phyloP scores from a whole-genome alignment of 2,113 vertebrate genomes.

The Tenrec ecaudatus region DNA sequence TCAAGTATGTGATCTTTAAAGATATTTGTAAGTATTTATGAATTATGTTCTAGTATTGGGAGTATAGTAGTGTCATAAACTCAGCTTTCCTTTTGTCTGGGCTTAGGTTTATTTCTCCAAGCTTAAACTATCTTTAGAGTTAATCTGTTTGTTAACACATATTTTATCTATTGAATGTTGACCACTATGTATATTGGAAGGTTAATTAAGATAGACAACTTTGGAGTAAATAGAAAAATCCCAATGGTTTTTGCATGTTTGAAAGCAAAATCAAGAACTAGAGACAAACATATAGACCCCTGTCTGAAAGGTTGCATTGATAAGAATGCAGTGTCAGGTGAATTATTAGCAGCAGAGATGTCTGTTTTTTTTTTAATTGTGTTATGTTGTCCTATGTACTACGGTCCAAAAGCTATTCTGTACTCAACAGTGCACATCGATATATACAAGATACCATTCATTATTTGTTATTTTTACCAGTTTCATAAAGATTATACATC shows the following conservation, averaged over 20 bases:
- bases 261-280: conserved; percentile 30
- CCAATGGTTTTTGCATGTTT: not conserved
- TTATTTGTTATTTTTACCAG: not conserved
- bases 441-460: not conserved
- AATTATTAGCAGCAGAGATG: not conserved
- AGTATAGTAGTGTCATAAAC: not conserved
- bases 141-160: not conserved
- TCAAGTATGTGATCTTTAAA: not conserved
- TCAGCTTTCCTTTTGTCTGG: not conserved
- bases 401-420: not conserved
- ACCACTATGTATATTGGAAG: not conserved
- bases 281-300: not conserved
- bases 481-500: not conserved
- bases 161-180: conserved; percentile 28
- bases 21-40: not conserved
- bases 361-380: not conserved
- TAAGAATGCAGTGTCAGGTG: not conserved
- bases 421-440: not conserved
- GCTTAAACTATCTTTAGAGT: not conserved
- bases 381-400: not conserved
- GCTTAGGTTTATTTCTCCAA: not conserved
- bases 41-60: not conserved
- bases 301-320: not conserved
- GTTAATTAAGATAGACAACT: conserved; percentile 15
- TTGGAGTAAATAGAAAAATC: not conserved